phyloP scores from a whole-genome alignment of 2,888 invertebrate genomes.

The Mayetiola destructor region DNA sequence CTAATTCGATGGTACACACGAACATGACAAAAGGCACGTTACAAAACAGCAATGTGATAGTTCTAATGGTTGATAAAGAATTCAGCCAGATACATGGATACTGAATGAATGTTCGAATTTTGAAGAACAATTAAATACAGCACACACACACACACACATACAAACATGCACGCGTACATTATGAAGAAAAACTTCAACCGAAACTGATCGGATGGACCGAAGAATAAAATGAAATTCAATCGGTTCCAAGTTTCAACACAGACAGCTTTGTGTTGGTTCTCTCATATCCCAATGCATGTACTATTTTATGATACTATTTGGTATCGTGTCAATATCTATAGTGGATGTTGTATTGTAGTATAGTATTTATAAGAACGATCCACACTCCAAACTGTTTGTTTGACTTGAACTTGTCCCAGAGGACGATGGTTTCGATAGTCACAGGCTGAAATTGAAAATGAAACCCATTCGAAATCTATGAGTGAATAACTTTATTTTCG shows the following conservation, averaged over 20 bases:
- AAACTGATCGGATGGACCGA: background rate
- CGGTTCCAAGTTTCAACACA: constrained; percentile 1
- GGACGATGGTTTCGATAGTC: constrained; percentile 3
- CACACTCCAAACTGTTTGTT: background rate
- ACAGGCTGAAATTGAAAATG: constrained; percentile 4
- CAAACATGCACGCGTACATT: background rate
- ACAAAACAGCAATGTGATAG: background rate
- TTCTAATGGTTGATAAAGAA: background rate
- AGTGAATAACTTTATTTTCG: background rate
- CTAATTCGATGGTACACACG: constrained; percentile 9
- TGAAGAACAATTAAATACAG: too few species aligned
- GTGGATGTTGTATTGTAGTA: constrained; percentile 9
- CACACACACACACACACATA: background rate
- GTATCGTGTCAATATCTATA: background rate
- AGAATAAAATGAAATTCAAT: background rate
- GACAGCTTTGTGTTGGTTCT: background rate
- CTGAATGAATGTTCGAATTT: too few species aligned
- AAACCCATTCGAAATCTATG: constrained; percentile 1
- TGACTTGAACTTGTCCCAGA: background rate
- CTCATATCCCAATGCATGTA: too few species aligned
- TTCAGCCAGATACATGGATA: too few species aligned
- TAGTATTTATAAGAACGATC: constrained; percentile 5
- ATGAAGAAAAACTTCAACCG: too few species aligned
- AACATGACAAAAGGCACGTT: constrained; percentile 4
- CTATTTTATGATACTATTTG: constrained; percentile 8